Percentiles rank a stretch among this genome's conserved stretches.
These are phyloP conservation scores for Myotis davidii DNA, from an alignment of 2,113 vertebrate species.

Conservation along the genomic window DNA sequence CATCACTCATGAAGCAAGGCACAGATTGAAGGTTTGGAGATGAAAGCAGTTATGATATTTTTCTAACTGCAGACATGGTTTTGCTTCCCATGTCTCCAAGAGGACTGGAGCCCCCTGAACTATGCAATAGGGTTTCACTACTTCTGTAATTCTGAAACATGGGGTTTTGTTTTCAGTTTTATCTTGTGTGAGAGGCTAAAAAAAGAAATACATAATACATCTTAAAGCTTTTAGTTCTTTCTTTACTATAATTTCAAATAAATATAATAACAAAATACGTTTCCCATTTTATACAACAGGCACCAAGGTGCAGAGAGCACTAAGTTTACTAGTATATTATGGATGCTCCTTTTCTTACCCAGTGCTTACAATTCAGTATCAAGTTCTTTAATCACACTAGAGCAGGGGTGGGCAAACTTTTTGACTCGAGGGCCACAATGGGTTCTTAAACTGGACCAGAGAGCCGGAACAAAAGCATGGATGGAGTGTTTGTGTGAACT, in stretches of 20 bases:
- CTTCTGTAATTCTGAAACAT: background rate
- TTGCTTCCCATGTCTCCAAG: background rate
- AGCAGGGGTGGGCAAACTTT: too few species aligned
- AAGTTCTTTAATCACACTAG: background rate
- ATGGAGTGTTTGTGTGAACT: too few species aligned
- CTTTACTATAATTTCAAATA: conserved; percentile 19
- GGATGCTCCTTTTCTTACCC: background rate
- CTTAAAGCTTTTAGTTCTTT: background rate
- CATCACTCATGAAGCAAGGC: background rate
- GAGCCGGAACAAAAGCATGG: too few species aligned
- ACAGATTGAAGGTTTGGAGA: background rate
- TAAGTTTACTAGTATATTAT: background rate
- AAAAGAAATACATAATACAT: background rate
- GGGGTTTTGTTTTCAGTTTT: background rate
- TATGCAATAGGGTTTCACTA: background rate
- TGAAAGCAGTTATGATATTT: background rate
- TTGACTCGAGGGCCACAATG: too few species aligned
- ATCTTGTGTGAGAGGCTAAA: background rate
- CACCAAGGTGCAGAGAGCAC: background rate
- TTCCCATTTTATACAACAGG: background rate
- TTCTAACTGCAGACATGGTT: background rate
- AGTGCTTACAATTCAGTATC: background rate
- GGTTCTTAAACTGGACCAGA: too few species aligned
- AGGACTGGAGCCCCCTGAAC: background rate
- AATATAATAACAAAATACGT: background rate